Base-by-base conservation (phyloP, 1,140 invertebrate genomes). In the Rhyacophila brunnea region DNA sequence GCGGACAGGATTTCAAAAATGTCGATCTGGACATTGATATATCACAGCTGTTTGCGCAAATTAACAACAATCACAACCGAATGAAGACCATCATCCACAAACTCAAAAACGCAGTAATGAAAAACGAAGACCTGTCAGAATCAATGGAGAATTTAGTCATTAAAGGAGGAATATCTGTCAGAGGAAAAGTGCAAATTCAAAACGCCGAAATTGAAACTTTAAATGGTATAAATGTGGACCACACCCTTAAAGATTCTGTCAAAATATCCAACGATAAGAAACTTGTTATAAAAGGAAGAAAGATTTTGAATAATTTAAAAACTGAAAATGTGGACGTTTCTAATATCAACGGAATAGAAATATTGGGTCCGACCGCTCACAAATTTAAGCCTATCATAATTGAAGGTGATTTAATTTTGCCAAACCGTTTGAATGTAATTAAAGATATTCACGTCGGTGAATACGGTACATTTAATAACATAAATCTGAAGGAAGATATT, bases 141-240 rank as follows among this genome's bases (percentile, higher is more conserved):
- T 18, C 15, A 7, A 13, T 65, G 10, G 14, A 46, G 13, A 32
- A 58, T 42, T 40, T 61, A 5, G 58, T 18, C 18, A 58, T 61
- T 4, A 58, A 35, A 19, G 63, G 68, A 20, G 66, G 55, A 19
- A 58, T 74, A 10, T 63, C 60, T 28, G 54, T 72, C 6, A 71
- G 68, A 50, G 67, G 67, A 43, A 45, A 58, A 9, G 60, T 70
- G 11, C 54, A 69, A 64, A 57, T 72, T 4, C 46, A 66, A 13
- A 46, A 52, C 19, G 55, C 60, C 20, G 40, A 56, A 17, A 28
- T 65, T 11, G 38, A 47, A 13, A 13, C 28, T 1, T 19, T 65
- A 28, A 65, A 65, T 23, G 56, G 23, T 23, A 6, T 56, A 17
- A 53, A 56, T 36, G 64, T 62, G 15, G 43, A 65, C 45, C 28